Percentiles rank a stretch among this genome's conserved stretches.
These are phyloP conservation scores for Pteria penguin DNA, from an alignment of 2,888 invertebrate genomes.

Conservation along the genomic window DNA sequence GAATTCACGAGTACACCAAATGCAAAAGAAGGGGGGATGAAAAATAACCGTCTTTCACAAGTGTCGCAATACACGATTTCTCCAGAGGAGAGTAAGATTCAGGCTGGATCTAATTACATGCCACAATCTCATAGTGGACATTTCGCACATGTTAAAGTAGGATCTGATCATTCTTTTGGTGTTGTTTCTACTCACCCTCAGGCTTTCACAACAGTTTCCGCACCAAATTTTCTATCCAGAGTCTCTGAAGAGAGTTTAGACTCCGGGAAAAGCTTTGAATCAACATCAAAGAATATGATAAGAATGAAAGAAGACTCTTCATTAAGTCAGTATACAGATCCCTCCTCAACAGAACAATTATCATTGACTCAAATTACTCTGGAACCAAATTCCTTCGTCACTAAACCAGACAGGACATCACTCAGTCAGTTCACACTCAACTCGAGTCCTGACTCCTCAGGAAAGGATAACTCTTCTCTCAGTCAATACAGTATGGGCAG, in stretches of 20 bases:
- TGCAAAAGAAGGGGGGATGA: background rate
- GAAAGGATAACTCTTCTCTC: constrained; percentile 22
- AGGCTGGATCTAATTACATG: constrained; percentile 2
- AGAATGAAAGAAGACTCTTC: constrained; percentile 8
- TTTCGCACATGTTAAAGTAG: background rate
- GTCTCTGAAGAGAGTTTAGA: constrained; percentile 29
- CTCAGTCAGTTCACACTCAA: constrained; percentile 10
- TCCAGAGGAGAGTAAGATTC: constrained; percentile 32
- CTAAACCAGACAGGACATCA: constrained; percentile 32
- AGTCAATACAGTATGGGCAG: constrained; percentile 42
- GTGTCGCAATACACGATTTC: constrained; percentile 36
- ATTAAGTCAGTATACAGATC: constrained; percentile 39
- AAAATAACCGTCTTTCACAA: constrained; percentile 20
- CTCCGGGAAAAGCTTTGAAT: constrained; percentile 29
- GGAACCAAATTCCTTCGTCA: constrained; percentile 47
- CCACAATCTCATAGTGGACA: constrained; percentile 19
- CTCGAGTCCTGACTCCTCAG: constrained; percentile 7
- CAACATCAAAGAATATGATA: background rate
- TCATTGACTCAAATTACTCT: constrained; percentile 41
- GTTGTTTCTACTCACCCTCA: constrained; percentile 21
- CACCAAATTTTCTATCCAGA: constrained; percentile 1
- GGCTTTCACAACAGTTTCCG: constrained; percentile 24
- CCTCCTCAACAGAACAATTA: constrained; percentile 12
- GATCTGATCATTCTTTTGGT: background rate
- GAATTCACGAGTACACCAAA: constrained; percentile 38